Evolutionary conservation across 1,140 invertebrate genomes (phyloP), one percentile per base, ranked within the genome.

Genomic region (Asbolus verrucosus): DNA sequence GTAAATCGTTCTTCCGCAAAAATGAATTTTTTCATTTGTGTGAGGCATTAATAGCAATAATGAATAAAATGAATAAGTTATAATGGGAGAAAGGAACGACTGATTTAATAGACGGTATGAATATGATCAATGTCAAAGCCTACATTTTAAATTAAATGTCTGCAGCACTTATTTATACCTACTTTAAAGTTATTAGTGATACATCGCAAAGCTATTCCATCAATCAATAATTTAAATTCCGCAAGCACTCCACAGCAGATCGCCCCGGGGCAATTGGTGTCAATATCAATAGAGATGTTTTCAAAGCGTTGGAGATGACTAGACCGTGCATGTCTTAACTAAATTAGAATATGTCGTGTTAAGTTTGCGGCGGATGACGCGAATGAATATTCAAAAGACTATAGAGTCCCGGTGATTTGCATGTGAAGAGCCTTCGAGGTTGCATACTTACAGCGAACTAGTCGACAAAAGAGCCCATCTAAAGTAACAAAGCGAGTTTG

Each of bases 381-480:
- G 27, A 68, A 74, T 76, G 74, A 76, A 76, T 76, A 76, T 76
- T 76, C 74, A 76, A 70, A 73, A 39, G 50, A 33, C 27, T 6
- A 14, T 62, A 38, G 33, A 6, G 33, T 36, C 33, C 33, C 33
- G 11, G 33, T 11, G 33, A 76, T 76, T 76, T 74, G 50, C 74
- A 76, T 76, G 70, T 76, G 74, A 76, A 76, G 72, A 69, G 67
- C 70, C 46, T 54, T 66, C 67, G 38, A 54, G 66, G 71, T 72
- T 65, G 27, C 41, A 68, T 69, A 65, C 73, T 75, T 67, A 63
- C 50, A 43, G 9, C 36, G 30, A 61, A 69, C 59, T 38, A 65
- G 68, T 74, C 66, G 31, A 66, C 70, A 67, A 75, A 75, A 72
- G 65, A 67, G 67, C 62, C 36, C 60, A n/a, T 14, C 27, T 63